Evolutionary conservation across 2,113 vertebrate species (phyloP), one percentile per base, ranked within the genome.

Genomic region (Columba livia): DNA sequence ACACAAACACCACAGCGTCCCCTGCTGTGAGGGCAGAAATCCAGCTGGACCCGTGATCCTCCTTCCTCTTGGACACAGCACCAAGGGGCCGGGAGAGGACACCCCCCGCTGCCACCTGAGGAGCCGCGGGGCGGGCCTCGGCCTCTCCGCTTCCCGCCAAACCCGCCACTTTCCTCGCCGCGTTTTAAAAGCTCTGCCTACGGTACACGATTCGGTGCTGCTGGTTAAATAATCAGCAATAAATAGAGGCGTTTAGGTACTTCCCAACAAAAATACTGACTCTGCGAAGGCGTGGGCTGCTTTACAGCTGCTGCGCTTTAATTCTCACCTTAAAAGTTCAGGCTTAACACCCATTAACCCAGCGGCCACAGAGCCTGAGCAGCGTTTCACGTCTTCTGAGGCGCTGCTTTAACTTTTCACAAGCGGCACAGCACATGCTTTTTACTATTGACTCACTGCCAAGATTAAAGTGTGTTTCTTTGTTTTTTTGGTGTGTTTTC

Each of bases 281-380:
- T 23, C 5, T 16, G 57, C 15, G 31, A 64, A 18, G 32, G 71
- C 40, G 50, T 21, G 38, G 12, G 28, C 31, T 24, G 23, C 28
- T 79, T 38, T 8, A 15, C 40, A 80, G 81, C 36, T 57, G 51
- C 54, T 3, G 25, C 29, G 15, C 48, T 57, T 29, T 6, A 36
- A 7, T 58, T 79, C 79, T 93, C 88, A 66, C 62, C 79, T 89
- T 15, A 5, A 5, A 17, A 19, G 32, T 4, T 58, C 4, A 36
- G 28, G 31, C 2, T 85, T 64, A 44, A 9, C 89, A 60, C 77
- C 26, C 34, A 0, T 14, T 23, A 53, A 8, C 5, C 6, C 38
- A 2, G 61, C 65, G 0, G 2, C 21, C 26, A 1, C 1, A 6
- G 21, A 3, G 34, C 23, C 56, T 1, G 20, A 19, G 62, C 5